Base-by-base conservation (phyloP, 2,113 vertebrate species). In the Pantherophis guttatus region DNA sequence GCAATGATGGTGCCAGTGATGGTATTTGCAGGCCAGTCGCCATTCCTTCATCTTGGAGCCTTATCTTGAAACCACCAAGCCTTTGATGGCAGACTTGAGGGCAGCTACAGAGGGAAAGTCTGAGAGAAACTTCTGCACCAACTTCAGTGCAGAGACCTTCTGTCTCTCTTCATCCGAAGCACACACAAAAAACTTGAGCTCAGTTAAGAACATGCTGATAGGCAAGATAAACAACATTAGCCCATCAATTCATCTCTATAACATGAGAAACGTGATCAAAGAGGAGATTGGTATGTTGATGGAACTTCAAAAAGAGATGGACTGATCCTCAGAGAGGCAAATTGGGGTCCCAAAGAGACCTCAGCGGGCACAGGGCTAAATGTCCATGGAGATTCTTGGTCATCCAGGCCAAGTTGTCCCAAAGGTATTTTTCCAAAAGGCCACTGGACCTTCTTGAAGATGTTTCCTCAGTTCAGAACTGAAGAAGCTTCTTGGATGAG, bases 161-260 rank as follows among this genome's bases (percentile, higher is more conserved):
- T 2, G 29, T 75, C 65, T 75, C 29, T n/a, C n/a, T 75, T 2
- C 29, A 2, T 8, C n/a, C 39, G n/a, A 81, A 81, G 17, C 70
- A 75, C 65, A 39, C 0, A 0, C n/a, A 8, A 1, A 21, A 21
- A 1, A 8, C 7, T 0, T 3, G 33, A 3, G n/a, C 70, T 81
- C 17, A 3, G 15, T 39, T 39, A 19, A 19, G 70, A 8, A 33
- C n/a, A 19, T 1, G 2, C n/a, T 15, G 70, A 75, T 6, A 39
- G n/a, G 15, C n/a, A 3, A 8, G 65, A n/a, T 6, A 26, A 15
- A 13, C 65, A 70, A 33, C 13, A 17, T 1, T 15, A 33, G 12
- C 1, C 65, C 65, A n/a, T n/a, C 13, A 15, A 7, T 6, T 70
- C 65, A 15, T 2, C 65, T 70, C 29, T 6, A 70, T n/a, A n/a